phyloP scores from a whole-genome alignment of 2,888 invertebrate genomes.

The Parthenolecanium corni region DNA sequence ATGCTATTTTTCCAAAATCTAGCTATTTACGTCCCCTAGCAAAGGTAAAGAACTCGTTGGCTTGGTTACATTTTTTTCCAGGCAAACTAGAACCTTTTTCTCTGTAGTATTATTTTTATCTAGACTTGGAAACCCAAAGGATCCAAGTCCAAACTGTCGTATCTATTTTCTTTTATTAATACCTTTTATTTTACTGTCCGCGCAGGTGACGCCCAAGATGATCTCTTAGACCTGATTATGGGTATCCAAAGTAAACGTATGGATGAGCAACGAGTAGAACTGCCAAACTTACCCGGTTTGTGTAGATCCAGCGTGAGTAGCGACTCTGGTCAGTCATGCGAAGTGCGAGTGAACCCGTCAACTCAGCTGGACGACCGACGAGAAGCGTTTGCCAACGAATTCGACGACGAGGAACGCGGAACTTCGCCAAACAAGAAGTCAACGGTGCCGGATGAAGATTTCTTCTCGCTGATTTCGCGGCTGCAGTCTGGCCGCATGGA shows the following conservation, averaged over 20 bases:
- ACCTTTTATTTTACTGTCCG: too few species aligned
- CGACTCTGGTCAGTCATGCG: slow-evolving; percentile 36
- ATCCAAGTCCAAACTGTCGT: too few species aligned
- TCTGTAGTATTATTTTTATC: too few species aligned
- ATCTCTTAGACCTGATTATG: slow-evolving; percentile 66
- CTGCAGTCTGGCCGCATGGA: slow-evolving; percentile 86
- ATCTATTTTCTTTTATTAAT: too few species aligned
- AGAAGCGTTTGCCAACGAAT: slow-evolving; percentile 26
- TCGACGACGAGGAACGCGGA: slow-evolving; percentile 28
- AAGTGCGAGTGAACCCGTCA: slow-evolving; percentile 38
- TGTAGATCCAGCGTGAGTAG: slow-evolving; percentile 36
- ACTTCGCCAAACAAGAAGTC: slow-evolving; percentile 29
- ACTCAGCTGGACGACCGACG: slow-evolving; percentile 86
- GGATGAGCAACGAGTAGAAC: slow-evolving; percentile 77
- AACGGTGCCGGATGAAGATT: slow-evolving; percentile 91
- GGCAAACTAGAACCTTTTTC: too few species aligned
- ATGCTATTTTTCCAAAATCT: too few species aligned
- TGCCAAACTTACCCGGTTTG: slow-evolving; percentile 58
- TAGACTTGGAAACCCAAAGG: too few species aligned
- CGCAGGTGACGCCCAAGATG: slow-evolving; percentile 35
- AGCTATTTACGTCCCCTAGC: too few species aligned
- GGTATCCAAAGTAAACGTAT: slow-evolving; percentile 84
- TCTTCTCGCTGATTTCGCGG: slow-evolving; percentile 79
- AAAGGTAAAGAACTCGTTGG: too few species aligned
- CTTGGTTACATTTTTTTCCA: too few species aligned